Base-by-base conservation (phyloP, 2,797 vertebrate genomes). In the Thaleichthys pacificus region DNA sequence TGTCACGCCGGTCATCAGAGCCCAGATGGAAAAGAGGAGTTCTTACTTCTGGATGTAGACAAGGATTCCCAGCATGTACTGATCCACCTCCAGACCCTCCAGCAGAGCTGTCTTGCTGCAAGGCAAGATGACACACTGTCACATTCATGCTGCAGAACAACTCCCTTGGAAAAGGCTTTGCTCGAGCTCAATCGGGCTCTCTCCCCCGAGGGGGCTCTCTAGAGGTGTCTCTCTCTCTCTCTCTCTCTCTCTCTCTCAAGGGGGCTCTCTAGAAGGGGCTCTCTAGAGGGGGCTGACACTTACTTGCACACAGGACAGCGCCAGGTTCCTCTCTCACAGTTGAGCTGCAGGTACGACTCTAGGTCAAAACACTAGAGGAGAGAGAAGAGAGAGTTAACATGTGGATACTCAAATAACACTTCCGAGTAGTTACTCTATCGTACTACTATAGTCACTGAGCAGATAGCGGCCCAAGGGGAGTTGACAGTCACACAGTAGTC, bases 301-400 rank as follows among this genome's bases (percentile, higher is more conserved):
- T 91, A 98, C 96, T 97, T 98, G 96, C 96, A 98, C 79, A 98
- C 96, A 0, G 96, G 96, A 77, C 96, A 97, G 38, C 96, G 90
- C 96, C 96, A 98, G 0, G 96, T 98, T 11, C 96, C 96, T 66
- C 96, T 88, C 85, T 98, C 96, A 28, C 96, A 98, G 92, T 98
- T 97, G 70, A 97, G 94, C 88, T 98, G 96, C 82, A 98, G 89
- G 79, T 97, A 98, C 1, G 96, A 98, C 88, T 98, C 96, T 82
- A 97, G 90, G 73, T 98, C 96, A 0, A 98, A 97, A 82, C 96
- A 98, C 96, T 97, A 75, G 72, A 64, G 15, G 3, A 21, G 8
- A 21, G 56, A 11, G 22, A 61, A 1, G 3, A 6, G 3, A 74
- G 8, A 72, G 51, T 56, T 9, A 71, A 21, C 51, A 57, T 5